Percentiles rank a stretch among this genome's conserved stretches.
Evolutionary conservation across 2,888 invertebrate genomes (phyloP).

Genomic region (Ichneumon xanthorius): DNA sequence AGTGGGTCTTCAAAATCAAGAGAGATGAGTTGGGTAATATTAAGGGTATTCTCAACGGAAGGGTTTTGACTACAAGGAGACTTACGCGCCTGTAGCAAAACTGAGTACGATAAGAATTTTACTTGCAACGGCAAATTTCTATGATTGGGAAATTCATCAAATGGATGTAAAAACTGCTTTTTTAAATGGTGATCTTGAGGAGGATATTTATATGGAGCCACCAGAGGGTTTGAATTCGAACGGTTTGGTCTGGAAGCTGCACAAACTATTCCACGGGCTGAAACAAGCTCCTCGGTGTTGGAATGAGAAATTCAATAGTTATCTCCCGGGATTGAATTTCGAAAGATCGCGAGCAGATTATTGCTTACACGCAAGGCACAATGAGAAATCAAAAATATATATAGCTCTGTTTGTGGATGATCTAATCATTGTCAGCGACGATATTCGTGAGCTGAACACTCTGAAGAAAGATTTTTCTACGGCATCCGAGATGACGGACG

Average conservation of each 20-base stretch:
- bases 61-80: conserved; percentile 74
- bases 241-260: background rate
- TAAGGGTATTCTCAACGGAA: no score
- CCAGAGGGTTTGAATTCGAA: background rate
- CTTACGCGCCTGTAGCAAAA: conserved; percentile 73
- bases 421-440: conserved; percentile 4
- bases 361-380: background rate
- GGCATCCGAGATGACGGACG: no score
- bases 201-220: conserved; percentile 70
- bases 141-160: conserved; percentile 71
- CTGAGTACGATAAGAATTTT: conserved; percentile 71
- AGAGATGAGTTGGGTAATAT: conserved; percentile 1
- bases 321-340: background rate
- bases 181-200: conserved; percentile 73
- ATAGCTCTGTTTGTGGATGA: background rate
- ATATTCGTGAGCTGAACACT: background rate
- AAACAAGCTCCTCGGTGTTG: background rate
- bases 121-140: conserved; percentile 69
- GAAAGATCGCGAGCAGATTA: background rate
- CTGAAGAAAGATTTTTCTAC: no score
- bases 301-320: background rate
- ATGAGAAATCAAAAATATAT: background rate
- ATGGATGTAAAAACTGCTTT: conserved; percentile 75
- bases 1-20: conserved; percentile 36
- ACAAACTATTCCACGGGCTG: no score